These are phyloP conservation scores for Aleiodes leptofemur DNA, from an alignment of 2,888 invertebrate genomes.

Conservation along the genomic window DNA sequence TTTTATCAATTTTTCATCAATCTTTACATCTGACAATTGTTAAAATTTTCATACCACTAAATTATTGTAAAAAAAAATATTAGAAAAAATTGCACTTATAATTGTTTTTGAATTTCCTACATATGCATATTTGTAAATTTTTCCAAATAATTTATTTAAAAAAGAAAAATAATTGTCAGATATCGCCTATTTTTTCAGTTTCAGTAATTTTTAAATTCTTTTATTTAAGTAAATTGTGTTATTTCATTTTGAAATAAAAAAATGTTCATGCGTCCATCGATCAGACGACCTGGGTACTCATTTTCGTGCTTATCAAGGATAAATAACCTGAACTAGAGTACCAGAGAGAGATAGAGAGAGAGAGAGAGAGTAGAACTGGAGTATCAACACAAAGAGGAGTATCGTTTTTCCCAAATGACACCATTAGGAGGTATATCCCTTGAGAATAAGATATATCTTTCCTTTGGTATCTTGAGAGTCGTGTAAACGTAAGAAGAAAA, in stretches of 20 bases:
- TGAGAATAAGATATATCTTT: conserved; percentile 5
- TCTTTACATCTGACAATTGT: no score
- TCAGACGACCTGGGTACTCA: conserved; percentile 24
- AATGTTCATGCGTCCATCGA: conserved; percentile 31
- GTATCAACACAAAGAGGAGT: not conserved
- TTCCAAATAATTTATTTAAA: no score
- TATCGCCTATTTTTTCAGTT: no score
- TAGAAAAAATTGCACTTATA: no score
- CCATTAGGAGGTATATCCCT: not conserved
- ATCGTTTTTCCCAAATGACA: conserved; percentile 26
- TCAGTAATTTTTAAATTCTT: no score
- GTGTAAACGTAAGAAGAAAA: not conserved
- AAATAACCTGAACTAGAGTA: conserved; percentile 29
- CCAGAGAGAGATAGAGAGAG: not conserved
- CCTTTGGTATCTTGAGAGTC: not conserved
- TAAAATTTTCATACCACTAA: no score
- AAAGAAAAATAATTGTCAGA: no score
- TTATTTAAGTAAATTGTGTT: no score
- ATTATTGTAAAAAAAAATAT: no score
- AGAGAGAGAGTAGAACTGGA: not conserved
- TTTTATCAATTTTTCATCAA: no score
- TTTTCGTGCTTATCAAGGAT: conserved; percentile 30
- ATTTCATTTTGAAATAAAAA: not conserved
- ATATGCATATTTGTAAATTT: no score
- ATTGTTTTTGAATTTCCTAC: no score